Evolutionary conservation across 2,888 invertebrate genomes (phyloP).

Genomic region (Theretra japonica): DNA sequence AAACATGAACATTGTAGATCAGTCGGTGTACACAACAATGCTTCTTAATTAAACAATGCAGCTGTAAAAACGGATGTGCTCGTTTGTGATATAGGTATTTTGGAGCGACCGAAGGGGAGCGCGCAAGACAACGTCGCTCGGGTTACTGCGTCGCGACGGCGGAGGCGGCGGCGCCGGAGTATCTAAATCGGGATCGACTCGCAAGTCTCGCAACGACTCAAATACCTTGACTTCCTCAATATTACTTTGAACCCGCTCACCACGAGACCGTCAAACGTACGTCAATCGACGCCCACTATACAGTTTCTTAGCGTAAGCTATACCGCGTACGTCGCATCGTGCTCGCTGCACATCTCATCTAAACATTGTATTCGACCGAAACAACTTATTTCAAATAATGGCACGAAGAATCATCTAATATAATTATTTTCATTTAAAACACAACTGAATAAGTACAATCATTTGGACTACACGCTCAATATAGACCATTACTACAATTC

Average conservation of each 20-base stretch:
- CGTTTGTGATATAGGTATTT: conserved; percentile 28
- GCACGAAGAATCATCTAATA: no score
- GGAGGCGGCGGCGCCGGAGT: conserved; percentile 80
- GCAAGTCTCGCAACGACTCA: conserved; percentile 82
- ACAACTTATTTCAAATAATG: no score
- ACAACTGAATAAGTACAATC: neutral
- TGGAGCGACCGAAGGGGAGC: conserved; percentile 62
- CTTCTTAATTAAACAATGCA: conserved; percentile 29
- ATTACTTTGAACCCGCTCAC: conserved; percentile 83
- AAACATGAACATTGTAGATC: conserved; percentile 24
- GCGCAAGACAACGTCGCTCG: conserved; percentile 79
- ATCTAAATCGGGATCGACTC: conserved; percentile 84
- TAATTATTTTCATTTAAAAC: neutral
- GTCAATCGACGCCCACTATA: conserved; percentile 80
- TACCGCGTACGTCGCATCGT: conserved; percentile 31
- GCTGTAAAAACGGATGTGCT: conserved; percentile 29
- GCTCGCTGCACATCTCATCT: neutral
- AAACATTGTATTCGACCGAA: neutral
- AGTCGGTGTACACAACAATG: conserved; percentile 17
- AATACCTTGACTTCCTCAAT: conserved; percentile 85
- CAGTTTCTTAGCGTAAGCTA: conserved; percentile 48
- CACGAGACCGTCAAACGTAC: conserved; percentile 79
- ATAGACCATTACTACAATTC: neutral
- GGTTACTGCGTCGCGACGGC: conserved; percentile 81
- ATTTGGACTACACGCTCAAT: neutral